A percentile compares a stretch with the other conserved stretches of the same genome.
Conservation (phyloP, 2,113 vertebrate species). For the Parus major region DNA sequence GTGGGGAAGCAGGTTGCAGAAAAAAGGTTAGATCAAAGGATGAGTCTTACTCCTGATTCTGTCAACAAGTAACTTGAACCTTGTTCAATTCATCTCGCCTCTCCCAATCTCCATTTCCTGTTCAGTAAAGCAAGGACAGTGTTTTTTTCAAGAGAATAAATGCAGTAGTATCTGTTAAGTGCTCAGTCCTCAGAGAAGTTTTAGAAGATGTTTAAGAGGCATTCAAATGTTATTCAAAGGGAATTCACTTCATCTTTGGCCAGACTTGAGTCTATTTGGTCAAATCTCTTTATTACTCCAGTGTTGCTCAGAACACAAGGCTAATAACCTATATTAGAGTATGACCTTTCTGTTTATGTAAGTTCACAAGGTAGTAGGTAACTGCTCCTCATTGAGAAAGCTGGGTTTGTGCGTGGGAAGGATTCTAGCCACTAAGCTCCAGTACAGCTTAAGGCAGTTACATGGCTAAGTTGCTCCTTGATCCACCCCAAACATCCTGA, state of each 20-base stretch:
- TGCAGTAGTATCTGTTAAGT: background rate
- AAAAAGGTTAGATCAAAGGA: slow-evolving; percentile 39
- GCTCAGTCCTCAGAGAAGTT: background rate
- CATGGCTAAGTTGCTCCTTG: background rate
- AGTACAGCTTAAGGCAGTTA: background rate
- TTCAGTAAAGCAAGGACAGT: background rate
- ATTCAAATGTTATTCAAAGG: background rate
- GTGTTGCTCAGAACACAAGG: background rate
- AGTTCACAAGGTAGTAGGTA: background rate
- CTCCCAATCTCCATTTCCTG: background rate
- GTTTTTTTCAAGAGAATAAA: slow-evolving; percentile 15
- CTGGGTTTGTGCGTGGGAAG: background rate
- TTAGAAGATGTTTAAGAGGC: background rate
- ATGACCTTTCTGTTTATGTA: background rate
- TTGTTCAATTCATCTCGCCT: background rate
- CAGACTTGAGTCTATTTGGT: background rate
- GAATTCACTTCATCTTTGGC: background rate
- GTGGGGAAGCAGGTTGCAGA: background rate
- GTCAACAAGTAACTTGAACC: background rate
- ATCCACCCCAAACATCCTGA: background rate
- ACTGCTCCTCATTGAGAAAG: background rate
- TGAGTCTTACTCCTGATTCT: background rate
- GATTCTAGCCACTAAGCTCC: background rate
- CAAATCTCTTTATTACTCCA: background rate
- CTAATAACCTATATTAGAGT: background rate